Evolutionary conservation across 2,113 vertebrate genomes (phyloP), one percentile per base, ranked within the genome.

Genomic region (Stomatorhinus ivindoensis): DNA sequence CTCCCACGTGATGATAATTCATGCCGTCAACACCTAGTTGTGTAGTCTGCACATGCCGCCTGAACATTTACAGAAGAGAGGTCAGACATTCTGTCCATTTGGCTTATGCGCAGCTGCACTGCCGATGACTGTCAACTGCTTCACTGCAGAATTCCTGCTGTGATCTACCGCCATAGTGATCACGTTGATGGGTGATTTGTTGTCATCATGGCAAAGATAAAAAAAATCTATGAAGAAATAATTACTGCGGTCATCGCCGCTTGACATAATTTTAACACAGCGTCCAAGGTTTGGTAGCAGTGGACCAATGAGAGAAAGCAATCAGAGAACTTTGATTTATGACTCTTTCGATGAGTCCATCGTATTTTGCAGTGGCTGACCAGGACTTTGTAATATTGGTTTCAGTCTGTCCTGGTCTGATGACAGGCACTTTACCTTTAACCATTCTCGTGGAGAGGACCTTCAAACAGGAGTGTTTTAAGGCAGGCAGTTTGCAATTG

Each of bases 291-390:
- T 58, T 50, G 46, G 44, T 48, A 35, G 42, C 58, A 42, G 82
- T 50, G 15, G 58, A 50, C 44, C 42, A 35, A 19, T 42, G 42
- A 17, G n/a, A 47, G 46, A 76, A 31, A 46, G 55, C 35, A 51
- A 42, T 47, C 15, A 21, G 3, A 73, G n/a, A 39, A 61, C 58
- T 50, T 73, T 86, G 82, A 91, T 88, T 91, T 82, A 83, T 90
- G 91, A 91, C 88, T 89, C 90, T 91, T 95, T 94, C 95, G 93
- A 95, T 94, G 91, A 94, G 92, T 93, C 94, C 91, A 90, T 95
- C 93, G 93, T 88, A 65, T 93, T 92, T 90, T 89, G 93, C 85
- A 53, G 50, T 51, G 50, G 31, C 85, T 87, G 15, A n/a, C n/a
- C 85, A 94, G 93, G 92, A 94, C 88, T 92, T 92, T 92, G 92